These are phyloP conservation scores for Mallotus villosus DNA, from an alignment of 2,797 vertebrate genomes.

Conservation along the genomic window DNA sequence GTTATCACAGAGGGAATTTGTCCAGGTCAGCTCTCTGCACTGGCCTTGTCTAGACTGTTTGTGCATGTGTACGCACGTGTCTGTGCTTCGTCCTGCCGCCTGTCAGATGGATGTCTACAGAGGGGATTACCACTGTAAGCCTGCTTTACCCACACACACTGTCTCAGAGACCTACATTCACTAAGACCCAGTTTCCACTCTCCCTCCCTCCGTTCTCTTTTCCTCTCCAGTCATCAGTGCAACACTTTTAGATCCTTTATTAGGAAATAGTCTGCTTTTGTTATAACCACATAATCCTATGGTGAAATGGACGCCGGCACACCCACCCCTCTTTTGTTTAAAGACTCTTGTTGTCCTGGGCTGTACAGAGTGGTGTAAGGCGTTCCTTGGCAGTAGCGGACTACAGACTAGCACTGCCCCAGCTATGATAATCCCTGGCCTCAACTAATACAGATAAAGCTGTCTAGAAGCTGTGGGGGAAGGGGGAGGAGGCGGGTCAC, in stretches of 20 bases:
- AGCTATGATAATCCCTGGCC: conserved; percentile 60
- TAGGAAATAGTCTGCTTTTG: conserved; percentile 1
- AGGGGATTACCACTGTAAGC: conserved; percentile 79
- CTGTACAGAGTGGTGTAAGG: conserved; percentile 10
- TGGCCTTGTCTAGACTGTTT: conserved; percentile 48
- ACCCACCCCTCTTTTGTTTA: too few species aligned
- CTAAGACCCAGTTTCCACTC: conserved; percentile 68
- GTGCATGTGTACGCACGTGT: conserved; percentile 36
- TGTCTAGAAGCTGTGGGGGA: conserved; percentile 46
- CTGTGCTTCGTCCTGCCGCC: conserved; percentile 68
- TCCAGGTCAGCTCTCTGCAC: not conserved
- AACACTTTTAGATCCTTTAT: conserved; percentile 1
- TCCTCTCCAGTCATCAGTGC: not conserved
- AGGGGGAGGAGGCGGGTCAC: conserved; percentile 21
- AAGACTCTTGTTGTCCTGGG: not conserved
- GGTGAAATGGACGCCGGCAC: not conserved
- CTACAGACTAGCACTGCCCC: conserved; percentile 38
- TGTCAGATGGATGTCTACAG: conserved; percentile 81
- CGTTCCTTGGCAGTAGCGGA: conserved; percentile 50
- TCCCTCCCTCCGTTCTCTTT: not conserved
- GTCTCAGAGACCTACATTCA: conserved; percentile 77
- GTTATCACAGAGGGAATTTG: not conserved
- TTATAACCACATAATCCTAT: conserved; percentile 4
- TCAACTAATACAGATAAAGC: conserved; percentile 66
- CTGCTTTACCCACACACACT: conserved; percentile 59